Base-by-base conservation (phyloP, 2,888 invertebrate genomes). In the Melanchra persicariae region DNA sequence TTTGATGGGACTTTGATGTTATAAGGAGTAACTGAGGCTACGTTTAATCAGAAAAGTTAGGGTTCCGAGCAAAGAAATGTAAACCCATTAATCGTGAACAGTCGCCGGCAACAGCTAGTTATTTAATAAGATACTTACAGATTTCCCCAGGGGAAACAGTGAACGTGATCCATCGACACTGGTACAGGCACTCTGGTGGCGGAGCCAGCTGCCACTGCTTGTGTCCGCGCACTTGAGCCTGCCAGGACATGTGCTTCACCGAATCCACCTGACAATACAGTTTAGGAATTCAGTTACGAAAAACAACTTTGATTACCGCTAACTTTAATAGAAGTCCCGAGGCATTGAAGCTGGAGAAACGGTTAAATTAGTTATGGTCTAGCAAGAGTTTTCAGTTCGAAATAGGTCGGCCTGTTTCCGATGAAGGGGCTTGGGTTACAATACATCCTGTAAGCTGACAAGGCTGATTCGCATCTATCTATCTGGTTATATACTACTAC, bases 211-310 rank as follows among this genome's bases (percentile, higher is more conserved):
- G 96, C 99, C 99, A 99, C 77, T 96, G 96, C 93, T 99, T 99
- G 84, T 96, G 97, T 0, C 99, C 99, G 64, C 97, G 97, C 61
- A 99, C 96, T 95, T 99, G 99, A 0, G 99, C 99, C 94, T 99
- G 99, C 99, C 99, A 99, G 2, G 99, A 99, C 69, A 99, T 98
- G 93, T 98, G 97, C 63, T 97, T 97, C 62, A 99, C 99, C 77
- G 99, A 98, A 93, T 99, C 99, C 83, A 99, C 98, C 99, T 99
- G 87, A 1, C 87, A 0, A 88, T 87, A 70, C 9, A 59, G 10
- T 17, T 30, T 40, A 63, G 7, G 17, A 7, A 24, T 59, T 37
- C 52, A 19, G 10, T 6, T 37, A 30, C 15, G 4, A 1, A 37
- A n/a, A 65, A 37, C 1, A 34, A 19, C 19, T 19, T 15, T 0